These are phyloP conservation scores for Dissostichus mawsoni DNA, from an alignment of 2,113 vertebrate species.

Conservation along the genomic window DNA sequence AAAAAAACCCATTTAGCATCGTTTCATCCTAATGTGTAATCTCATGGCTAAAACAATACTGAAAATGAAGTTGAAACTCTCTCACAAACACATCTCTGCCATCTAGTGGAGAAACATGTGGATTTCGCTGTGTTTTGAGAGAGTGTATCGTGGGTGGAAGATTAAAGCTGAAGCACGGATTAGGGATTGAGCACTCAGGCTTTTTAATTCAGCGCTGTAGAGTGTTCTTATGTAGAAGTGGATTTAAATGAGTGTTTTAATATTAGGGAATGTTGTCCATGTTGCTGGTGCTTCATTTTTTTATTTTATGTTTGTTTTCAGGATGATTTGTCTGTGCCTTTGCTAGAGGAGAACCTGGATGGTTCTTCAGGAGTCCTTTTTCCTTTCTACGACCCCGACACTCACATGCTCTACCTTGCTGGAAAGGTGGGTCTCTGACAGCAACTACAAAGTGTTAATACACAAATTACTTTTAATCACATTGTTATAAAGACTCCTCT, in stretches of 20 bases:
- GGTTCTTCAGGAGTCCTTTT: constrained; percentile 91
- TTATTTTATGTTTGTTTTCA: constrained; percentile 61
- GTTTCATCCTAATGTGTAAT: not conserved
- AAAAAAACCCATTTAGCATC: not conserved
- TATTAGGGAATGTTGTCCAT: constrained; percentile 13
- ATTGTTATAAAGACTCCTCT: not conserved
- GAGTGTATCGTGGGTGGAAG: constrained; percentile 35
- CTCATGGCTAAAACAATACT: too few relatives aligned
- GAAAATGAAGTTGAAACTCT: not conserved
- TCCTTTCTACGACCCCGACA: constrained; percentile 92
- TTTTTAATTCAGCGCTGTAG: constrained; percentile 49
- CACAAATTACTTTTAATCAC: not conserved
- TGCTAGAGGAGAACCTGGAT: constrained; percentile 91
- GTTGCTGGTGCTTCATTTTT: not conserved
- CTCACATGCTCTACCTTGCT: constrained; percentile 91
- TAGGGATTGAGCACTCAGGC: constrained; percentile 54
- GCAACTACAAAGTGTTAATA: not conserved
- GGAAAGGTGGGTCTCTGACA: constrained; percentile 87
- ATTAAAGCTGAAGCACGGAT: constrained; percentile 65
- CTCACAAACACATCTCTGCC: constrained; percentile 52
- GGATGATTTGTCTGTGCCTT: constrained; percentile 91
- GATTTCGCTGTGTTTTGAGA: constrained; percentile 23
- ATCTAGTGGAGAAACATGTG: constrained; percentile 70
- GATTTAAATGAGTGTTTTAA: constrained; percentile 51
- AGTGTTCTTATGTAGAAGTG: constrained; percentile 48